Conservation (phyloP, 53 echinoderm and acorn worm species). For the Crossaster papposus region DNA sequence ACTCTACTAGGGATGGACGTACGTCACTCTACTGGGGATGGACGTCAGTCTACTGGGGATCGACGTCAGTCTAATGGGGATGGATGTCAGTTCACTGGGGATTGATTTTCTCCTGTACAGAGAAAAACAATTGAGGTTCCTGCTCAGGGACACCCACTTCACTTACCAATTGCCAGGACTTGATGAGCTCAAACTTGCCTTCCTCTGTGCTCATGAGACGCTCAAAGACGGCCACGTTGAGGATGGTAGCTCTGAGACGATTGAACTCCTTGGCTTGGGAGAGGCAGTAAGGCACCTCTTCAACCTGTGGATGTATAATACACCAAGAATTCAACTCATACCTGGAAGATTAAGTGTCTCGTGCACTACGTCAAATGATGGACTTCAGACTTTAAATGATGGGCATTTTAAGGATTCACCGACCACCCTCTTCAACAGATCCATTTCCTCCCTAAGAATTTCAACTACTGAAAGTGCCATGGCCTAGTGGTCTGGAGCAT, state of each 20-base stretch:
- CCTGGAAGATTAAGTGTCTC: too few species aligned
- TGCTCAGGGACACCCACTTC: not conserved
- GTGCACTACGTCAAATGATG: too few species aligned
- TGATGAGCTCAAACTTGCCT: slow-evolving; percentile 90
- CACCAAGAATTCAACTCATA: not conserved
- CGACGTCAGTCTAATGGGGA: too few species aligned
- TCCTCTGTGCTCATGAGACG: slow-evolving; percentile 84
- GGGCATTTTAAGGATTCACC: too few species aligned
- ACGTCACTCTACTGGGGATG: too few species aligned
- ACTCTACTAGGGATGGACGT: not conserved
- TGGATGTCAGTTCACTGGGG: too few species aligned
- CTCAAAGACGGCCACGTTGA: slow-evolving; percentile 79
- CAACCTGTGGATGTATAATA: slow-evolving; percentile 55
- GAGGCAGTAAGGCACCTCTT: slow-evolving; percentile 81
- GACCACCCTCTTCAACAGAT: too few species aligned
- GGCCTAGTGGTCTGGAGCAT: too few species aligned
- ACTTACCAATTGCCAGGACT: slow-evolving; percentile 85
- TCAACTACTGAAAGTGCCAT: too few species aligned
- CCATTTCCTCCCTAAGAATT: too few species aligned
- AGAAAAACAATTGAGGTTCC: not conserved
- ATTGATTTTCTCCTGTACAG: not conserved
- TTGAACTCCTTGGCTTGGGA: slow-evolving; percentile 71
- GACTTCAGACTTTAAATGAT: too few species aligned
- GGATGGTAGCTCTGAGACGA: slow-evolving; percentile 73
- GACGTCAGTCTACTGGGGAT: too few species aligned